These are phyloP conservation scores for Cantharis nigra DNA, from an alignment of 2,888 invertebrate genomes.

Conservation along the genomic window DNA sequence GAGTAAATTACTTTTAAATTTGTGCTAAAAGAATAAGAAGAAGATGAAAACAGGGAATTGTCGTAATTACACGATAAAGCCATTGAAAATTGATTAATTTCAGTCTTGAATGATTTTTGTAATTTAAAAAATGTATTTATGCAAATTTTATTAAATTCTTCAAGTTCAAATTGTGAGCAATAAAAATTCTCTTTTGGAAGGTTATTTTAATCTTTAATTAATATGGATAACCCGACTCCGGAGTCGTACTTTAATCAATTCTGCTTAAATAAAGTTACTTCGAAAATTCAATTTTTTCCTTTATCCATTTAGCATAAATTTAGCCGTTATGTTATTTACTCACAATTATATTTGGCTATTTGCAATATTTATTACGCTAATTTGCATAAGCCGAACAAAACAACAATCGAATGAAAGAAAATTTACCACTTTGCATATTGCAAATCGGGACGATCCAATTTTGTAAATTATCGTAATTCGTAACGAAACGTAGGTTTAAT, in stretches of 20 bases:
- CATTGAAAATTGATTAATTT: not conserved
- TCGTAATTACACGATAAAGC: not conserved
- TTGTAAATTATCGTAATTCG: not conserved
- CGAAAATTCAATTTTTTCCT: not conserved
- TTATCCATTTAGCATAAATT: not conserved
- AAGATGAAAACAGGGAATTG: not conserved
- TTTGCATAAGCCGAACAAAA: not conserved
- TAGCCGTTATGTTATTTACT: not conserved
- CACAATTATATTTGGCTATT: not conserved
- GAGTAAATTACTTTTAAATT: not conserved
- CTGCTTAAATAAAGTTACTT: not conserved
- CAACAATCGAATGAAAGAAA: not conserved
- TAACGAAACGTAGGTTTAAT: not conserved
- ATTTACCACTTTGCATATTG: not conserved
- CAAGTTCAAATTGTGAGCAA: not conserved
- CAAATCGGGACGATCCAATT: not conserved
- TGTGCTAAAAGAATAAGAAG: not conserved
- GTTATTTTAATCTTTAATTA: not conserved
- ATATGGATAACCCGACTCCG: not conserved
- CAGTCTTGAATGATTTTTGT: not conserved
- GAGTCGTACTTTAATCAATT: not conserved
- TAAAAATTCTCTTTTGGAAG: not conserved
- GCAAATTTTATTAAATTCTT: not conserved
- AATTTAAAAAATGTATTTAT: not conserved
- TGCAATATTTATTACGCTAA: not conserved